These are phyloP conservation scores for Lepus timidus DNA, from an alignment of 2,113 vertebrate genomes.

Conservation along the genomic window DNA sequence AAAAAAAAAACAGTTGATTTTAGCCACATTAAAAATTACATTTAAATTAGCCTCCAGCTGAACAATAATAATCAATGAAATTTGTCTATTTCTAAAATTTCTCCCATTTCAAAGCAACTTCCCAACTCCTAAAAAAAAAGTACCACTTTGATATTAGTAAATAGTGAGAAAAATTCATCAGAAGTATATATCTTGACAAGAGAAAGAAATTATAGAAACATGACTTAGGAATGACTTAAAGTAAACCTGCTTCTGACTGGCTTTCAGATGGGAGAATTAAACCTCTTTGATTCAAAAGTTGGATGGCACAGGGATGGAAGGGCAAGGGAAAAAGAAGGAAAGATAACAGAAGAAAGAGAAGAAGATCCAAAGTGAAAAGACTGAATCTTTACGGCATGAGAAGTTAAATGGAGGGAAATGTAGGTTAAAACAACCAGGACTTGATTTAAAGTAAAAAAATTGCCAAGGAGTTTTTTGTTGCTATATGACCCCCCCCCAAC, in stretches of 20 bases:
- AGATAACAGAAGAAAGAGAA: neutral
- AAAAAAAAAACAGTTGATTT: slow-evolving; percentile 7
- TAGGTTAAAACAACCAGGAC: neutral
- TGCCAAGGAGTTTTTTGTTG: neutral
- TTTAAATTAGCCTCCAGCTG: slow-evolving; percentile 9
- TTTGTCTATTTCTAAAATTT: slow-evolving; percentile 7
- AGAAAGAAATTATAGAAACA: neutral
- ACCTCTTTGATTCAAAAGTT: neutral
- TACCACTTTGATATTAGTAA: neutral
- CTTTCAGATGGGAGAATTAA: neutral
- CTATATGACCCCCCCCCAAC: neutral
- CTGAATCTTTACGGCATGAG: neutral
- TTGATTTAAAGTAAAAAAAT: slow-evolving; percentile 7
- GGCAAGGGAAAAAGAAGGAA: neutral
- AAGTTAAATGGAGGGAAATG: neutral
- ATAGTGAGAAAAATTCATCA: neutral
- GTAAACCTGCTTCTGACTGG: neutral
- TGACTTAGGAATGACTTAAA: neutral
- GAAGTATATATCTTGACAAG: neutral
- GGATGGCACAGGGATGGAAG: neutral
- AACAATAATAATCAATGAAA: neutral
- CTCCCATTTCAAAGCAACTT: neutral
- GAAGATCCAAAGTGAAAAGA: neutral
- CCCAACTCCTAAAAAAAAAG: slow-evolving; percentile 17
- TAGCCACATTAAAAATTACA: neutral